Evolutionary conservation across 2,113 vertebrate genomes (phyloP), one percentile per base, ranked within the genome.

Genomic region (Pseudopodoces humilis): DNA sequence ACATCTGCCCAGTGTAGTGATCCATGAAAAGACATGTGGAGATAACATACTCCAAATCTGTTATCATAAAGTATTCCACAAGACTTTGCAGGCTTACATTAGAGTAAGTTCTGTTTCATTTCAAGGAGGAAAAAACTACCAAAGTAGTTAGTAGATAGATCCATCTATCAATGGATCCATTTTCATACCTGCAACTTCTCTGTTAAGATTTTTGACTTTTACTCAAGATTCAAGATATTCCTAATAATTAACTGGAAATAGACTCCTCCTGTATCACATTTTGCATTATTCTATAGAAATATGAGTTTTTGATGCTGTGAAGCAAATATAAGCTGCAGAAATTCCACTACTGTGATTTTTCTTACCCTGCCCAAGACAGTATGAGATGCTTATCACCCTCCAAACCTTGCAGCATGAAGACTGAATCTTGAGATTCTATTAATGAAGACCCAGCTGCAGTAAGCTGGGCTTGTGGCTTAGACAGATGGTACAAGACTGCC

Each of bases 361-460:
- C 39, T 24, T 84, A 46, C 23, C 39, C 67, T 83, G 55, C 46
- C 46, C 46, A 88, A 65, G 64, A 74, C 13, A 24, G 43, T 78
- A 35, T 63, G 80, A 81, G 76, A 86, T 86, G 55, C 59, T 93
- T 83, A 93, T 93, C 68, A 75, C 56, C 68, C 44, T 93, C 93
- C 91, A 90, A 92, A 90, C 31, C 47, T 88, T 20, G 0, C 83
- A 67, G 79, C 79, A 43, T 56, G 83, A 77, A n/a, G 39, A 55
- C 41, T 69, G 68, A 60, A 87, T 79, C 72, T 50, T 70, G 72
- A 68, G 68, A 88, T 39, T 14, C 55, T 77, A 43, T 63, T 93
- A 94, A 83, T 67, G 83, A 95, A 88, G 79, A 86, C 33, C 71
- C 88, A 97, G 85, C 83, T 92, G 79, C 55, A 74, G 33, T 85